Conservation (phyloP, 2,888 invertebrate genomes). For the Lathronympha strigana region DNA sequence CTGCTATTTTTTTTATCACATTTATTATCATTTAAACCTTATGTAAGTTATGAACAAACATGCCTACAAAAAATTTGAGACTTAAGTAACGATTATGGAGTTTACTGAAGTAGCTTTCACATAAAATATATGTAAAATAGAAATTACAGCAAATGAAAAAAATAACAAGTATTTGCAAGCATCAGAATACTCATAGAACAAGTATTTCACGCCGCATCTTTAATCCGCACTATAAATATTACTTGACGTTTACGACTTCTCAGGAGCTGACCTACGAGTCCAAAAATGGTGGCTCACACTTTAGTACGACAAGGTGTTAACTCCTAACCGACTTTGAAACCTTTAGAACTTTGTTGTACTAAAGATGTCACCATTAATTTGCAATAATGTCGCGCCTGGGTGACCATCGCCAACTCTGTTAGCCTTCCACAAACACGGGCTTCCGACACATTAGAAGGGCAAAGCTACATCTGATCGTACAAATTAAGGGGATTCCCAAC, state of each 20-base stretch:
- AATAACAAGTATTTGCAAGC: slow-evolving; percentile 5
- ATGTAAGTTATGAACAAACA: too few relatives aligned
- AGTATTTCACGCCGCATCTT: slow-evolving; percentile 18
- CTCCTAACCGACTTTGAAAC: not conserved
- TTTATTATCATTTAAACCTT: too few relatives aligned
- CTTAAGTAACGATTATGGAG: too few relatives aligned
- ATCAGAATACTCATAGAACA: slow-evolving; percentile 13
- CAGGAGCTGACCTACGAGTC: slow-evolving; percentile 22
- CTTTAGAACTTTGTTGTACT: not conserved
- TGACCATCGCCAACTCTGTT: too few relatives aligned
- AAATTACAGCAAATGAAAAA: not conserved
- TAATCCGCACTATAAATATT: slow-evolving; percentile 27
- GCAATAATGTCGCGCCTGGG: not conserved
- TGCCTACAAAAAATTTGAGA: too few relatives aligned
- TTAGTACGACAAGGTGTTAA: slow-evolving; percentile 9
- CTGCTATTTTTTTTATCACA: too few relatives aligned
- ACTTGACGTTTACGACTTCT: slow-evolving; percentile 35
- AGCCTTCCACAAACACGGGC: too few relatives aligned
- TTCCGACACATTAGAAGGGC: too few relatives aligned
- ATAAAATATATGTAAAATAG: not conserved
- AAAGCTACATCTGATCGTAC: too few relatives aligned
- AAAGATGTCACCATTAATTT: not conserved
- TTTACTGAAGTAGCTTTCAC: too few relatives aligned
- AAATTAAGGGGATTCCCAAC: too few relatives aligned
- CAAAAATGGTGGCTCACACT: slow-evolving; percentile 28